These are phyloP conservation scores for Symphodus melops DNA, from an alignment of 2,113 vertebrate genomes.

Conservation along the genomic window DNA sequence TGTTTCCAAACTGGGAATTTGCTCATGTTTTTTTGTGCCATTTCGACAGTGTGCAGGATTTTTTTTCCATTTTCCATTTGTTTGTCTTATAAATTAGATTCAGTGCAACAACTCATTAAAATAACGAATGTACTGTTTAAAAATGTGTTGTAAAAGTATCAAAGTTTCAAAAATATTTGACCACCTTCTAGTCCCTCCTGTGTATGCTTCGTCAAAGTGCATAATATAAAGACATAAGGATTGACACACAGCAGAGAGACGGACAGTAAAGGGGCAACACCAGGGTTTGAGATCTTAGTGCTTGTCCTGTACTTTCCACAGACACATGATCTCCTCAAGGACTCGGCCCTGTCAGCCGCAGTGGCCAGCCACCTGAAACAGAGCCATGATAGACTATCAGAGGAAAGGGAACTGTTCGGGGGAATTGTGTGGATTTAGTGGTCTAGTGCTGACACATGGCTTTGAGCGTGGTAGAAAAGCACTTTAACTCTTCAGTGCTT, in stretches of 20 bases:
- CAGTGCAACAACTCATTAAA: too few relatives aligned
- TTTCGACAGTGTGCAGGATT: too few relatives aligned
- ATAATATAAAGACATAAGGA: slow-evolving; percentile 46
- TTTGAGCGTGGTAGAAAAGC: slow-evolving; percentile 81
- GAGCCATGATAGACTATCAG: slow-evolving; percentile 80
- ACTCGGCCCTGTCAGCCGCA: slow-evolving; percentile 77
- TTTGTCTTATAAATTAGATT: too few relatives aligned
- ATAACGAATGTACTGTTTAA: too few relatives aligned
- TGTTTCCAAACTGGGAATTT: too few relatives aligned
- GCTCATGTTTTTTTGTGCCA: too few relatives aligned
- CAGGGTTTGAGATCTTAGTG: slow-evolving; percentile 62
- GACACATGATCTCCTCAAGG: slow-evolving; percentile 83
- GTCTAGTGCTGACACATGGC: slow-evolving; percentile 82
- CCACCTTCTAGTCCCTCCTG: too few relatives aligned
- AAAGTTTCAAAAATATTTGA: too few relatives aligned
- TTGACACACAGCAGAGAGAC: slow-evolving; percentile 12
- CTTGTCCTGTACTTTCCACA: slow-evolving; percentile 78
- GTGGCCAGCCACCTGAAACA: slow-evolving; percentile 80
- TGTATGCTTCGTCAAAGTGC: neutral
- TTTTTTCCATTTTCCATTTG: too few relatives aligned
- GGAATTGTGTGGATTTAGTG: slow-evolving; percentile 83
- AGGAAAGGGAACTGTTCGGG: slow-evolving; percentile 76
- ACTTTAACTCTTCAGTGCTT: slow-evolving; percentile 82
- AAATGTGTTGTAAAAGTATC: too few relatives aligned
- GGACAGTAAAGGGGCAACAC: neutral